A percentile compares a stretch with the other conserved stretches of the same genome.
Conservation (phyloP, 2,888 invertebrate species). For the Drosophila fulvimacula region DNA sequence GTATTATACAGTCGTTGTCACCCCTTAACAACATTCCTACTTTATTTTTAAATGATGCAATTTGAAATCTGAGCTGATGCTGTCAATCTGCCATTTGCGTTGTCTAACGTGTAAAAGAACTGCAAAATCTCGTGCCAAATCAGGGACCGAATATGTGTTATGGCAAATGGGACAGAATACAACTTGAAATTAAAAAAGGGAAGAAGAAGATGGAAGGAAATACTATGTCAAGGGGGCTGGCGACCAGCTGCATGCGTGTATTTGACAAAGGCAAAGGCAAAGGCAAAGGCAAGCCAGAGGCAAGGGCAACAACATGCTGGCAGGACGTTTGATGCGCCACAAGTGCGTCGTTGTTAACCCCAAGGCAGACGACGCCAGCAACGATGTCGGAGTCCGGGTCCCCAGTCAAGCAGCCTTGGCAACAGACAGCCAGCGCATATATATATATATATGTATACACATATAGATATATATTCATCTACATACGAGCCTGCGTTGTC, state of each 20-base stretch:
- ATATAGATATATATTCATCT: not conserved
- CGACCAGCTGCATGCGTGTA: constrained; percentile 9
- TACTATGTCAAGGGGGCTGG: not conserved
- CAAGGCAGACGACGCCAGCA: constrained; percentile 41
- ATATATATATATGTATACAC: not conserved
- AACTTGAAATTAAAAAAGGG: constrained; percentile 1
- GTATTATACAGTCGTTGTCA: not conserved
- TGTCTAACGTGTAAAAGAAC: constrained; percentile 18
- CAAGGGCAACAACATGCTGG: constrained; percentile 11
- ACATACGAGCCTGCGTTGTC: constrained; percentile 29
- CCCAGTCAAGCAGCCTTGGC: constrained; percentile 42
- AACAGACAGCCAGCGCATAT: constrained; percentile 21
- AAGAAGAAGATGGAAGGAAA: not conserved
- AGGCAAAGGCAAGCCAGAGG: not conserved
- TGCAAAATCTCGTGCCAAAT: constrained; percentile 6
- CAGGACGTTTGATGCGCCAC: constrained; percentile 66
- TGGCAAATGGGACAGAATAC: not conserved
- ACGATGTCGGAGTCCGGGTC: constrained; percentile 2
- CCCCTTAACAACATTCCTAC: not conserved
- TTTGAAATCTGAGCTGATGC: constrained; percentile 24
- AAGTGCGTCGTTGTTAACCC: constrained; percentile 71
- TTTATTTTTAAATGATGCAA: constrained; percentile 20
- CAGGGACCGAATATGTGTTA: constrained; percentile 2
- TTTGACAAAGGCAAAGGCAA: not conserved
- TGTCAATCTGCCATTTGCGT: not conserved